Conservation (phyloP, 2,888 invertebrate species). For the Lepeophtheirus nordmannii region DNA sequence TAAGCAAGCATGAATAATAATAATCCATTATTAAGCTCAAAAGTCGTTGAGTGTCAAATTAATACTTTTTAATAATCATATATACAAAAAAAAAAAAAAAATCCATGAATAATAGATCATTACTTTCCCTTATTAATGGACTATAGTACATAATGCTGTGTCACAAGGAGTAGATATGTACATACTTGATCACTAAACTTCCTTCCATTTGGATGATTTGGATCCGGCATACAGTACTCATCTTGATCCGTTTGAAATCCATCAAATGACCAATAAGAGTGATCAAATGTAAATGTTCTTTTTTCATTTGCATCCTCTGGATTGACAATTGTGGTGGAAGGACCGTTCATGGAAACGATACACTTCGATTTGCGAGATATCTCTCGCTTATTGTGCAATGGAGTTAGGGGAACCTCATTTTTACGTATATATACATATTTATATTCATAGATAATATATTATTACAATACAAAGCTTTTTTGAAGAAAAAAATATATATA, state of each 20-base stretch:
- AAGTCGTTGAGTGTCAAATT: too few species aligned
- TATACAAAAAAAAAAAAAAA: not conserved
- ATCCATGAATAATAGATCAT: not conserved
- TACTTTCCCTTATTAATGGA: not conserved
- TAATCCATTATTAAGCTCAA: too few species aligned
- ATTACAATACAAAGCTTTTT: too few species aligned
- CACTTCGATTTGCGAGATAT: slow-evolving; percentile 37
- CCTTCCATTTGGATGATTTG: slow-evolving; percentile 34
- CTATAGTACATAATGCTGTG: not conserved
- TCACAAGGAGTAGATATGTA: not conserved
- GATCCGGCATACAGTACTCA: slow-evolving; percentile 37
- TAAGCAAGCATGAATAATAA: not conserved
- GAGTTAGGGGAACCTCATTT: slow-evolving; percentile 25
- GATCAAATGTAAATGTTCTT: slow-evolving; percentile 40
- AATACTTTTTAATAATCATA: not conserved
- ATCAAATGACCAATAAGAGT: slow-evolving; percentile 44
- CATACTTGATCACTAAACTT: slow-evolving; percentile 41
- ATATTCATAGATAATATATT: too few species aligned
- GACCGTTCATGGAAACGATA: slow-evolving; percentile 38
- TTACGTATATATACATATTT: too few species aligned
- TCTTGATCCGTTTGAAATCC: slow-evolving; percentile 37
- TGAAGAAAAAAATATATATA: too few species aligned
- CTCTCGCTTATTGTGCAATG: slow-evolving; percentile 38
- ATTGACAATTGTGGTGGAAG: slow-evolving; percentile 37
- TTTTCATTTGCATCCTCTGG: slow-evolving; percentile 35